These are phyloP conservation scores for Pluvialis apricaria DNA, from an alignment of 2,113 vertebrate species.

Conservation along the genomic window DNA sequence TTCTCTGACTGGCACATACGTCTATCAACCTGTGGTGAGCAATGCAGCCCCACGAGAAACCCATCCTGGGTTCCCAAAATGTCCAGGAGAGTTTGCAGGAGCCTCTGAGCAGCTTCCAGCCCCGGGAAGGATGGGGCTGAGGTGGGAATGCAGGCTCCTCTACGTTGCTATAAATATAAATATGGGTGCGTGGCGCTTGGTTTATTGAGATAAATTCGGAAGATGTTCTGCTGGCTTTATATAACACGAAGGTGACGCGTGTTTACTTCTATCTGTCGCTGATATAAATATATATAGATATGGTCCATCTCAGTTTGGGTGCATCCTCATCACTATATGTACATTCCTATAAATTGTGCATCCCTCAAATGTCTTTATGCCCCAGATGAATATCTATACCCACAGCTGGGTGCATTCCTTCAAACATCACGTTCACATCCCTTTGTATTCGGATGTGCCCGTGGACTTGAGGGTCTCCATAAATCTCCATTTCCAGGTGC, in stretches of 20 bases:
- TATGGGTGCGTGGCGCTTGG: fast-evolving
- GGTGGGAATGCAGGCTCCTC: neutral
- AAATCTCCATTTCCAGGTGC: neutral
- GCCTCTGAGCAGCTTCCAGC: neutral
- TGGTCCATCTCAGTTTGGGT: neutral
- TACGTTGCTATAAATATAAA: neutral
- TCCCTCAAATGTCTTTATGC: neutral
- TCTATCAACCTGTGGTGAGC: fast-evolving
- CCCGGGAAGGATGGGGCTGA: neutral
- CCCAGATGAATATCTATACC: fast-evolving
- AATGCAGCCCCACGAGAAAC: neutral
- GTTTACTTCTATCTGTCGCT: neutral
- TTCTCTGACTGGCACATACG: neutral
- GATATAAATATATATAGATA: neutral
- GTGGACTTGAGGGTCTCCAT: neutral
- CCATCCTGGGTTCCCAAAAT: neutral
- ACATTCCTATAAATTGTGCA: neutral
- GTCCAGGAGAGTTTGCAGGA: neutral
- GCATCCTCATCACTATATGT: neutral
- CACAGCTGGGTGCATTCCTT: neutral
- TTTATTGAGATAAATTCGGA: neutral
- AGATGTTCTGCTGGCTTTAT: neutral
- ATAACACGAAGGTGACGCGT: fast-evolving
- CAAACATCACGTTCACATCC: neutral
- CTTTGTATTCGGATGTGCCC: no score